Evolutionary conservation across 1,140 invertebrate genomes (phyloP), one percentile per base, ranked within the genome.

Genomic region (Drosophila leontia): DNA sequence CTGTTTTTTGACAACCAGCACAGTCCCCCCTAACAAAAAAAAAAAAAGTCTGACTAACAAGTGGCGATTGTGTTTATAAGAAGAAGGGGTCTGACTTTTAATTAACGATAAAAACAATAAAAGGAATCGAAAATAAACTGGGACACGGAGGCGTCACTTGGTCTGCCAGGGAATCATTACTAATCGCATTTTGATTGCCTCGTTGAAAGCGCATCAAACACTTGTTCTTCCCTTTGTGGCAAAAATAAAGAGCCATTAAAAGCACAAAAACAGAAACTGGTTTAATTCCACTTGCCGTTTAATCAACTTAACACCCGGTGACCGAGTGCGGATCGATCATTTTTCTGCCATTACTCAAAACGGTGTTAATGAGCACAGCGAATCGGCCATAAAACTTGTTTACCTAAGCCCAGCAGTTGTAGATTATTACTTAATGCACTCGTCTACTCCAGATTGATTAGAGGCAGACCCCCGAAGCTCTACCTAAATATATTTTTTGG

Each of bases 151-250:
- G 48, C 75, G 63, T 60, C 58, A 23, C 39, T 51, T 17, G n/a
- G 57, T 56, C 55, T 69, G 19, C 45, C 39, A 53, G 9, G 56
- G 58, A 51, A 12, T 50, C 41, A 26, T 61, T 53, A 80, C 55
- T 88, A 80, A 88, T 88, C 62, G 51, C 77, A 74, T 70, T 78
- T 88, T 80, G 69, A 88, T 88, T 78, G 74, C 65, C 78, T 69
- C 58, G 60, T 82, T 86, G 61, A 68, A 78, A 62, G 64, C 62
- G 51, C 64, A 80, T 80, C 68, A 74, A 75, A 45, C 37, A 78
- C 63, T 69, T 65, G 32, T 56, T 72, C 29, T 48, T 58, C 67
- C 17, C 45, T 32, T 44, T 62, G 13, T 34, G 34, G 45, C 34
- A 50, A 34, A 69, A 75, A 39, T 37, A 56, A 44, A 44, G 17